A percentile compares a stretch with the other conserved stretches of the same genome.
Evolutionary conservation across 2,797 vertebrate species (phyloP).

Genomic region (Hipposideros larvatus): DNA sequence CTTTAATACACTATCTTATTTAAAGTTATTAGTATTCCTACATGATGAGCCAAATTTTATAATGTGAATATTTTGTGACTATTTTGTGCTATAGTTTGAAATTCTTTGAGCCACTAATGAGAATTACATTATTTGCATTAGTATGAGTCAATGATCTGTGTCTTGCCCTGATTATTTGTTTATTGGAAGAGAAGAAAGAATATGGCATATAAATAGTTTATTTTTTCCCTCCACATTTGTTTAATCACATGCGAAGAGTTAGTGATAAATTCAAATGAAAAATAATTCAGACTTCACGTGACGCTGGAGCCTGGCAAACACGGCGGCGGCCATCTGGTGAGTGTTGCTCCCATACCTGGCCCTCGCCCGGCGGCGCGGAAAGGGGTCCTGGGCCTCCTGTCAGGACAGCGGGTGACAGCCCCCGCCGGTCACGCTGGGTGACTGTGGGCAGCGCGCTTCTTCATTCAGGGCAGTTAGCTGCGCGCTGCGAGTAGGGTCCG

Average conservation of each 20-base stretch:
- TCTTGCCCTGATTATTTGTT: neutral
- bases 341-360: slow-evolving; percentile 59
- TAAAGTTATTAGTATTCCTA: neutral
- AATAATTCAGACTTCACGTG: slow-evolving; percentile 85
- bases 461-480: neutral
- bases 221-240: neutral
- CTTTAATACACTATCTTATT: neutral
- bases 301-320: slow-evolving; percentile 77
- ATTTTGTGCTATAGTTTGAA: slow-evolving; percentile 18
- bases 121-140: slow-evolving; percentile 11
- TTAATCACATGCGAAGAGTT: neutral
- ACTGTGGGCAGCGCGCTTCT: neutral
- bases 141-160: neutral
- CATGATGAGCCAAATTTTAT: neutral
- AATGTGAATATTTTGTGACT: neutral
- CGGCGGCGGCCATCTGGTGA: slow-evolving; percentile 90
- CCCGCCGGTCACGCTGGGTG: neutral
- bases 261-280: slow-evolving; percentile 32
- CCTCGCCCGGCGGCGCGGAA: neutral
- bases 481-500: neutral
- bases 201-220: neutral
- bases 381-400: neutral
- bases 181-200: neutral
- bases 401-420: neutral
- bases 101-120: neutral